These are phyloP conservation scores for Colostygia pectinataria DNA, from an alignment of 2,888 invertebrate genomes.

Conservation along the genomic window DNA sequence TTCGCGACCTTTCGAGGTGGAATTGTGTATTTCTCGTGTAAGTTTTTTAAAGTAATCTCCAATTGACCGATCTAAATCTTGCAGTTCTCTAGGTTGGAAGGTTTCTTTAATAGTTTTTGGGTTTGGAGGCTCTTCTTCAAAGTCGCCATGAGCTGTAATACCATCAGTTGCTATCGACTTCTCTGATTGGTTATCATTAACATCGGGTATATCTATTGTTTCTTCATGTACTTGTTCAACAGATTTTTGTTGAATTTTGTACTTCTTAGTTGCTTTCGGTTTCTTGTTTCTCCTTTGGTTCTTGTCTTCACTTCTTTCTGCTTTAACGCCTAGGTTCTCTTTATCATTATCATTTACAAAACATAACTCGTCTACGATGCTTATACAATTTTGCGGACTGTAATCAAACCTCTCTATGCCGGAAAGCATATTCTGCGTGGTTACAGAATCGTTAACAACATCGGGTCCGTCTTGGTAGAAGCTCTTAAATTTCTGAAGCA, in stretches of 20 bases:
- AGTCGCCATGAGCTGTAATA: slow-evolving; percentile 61
- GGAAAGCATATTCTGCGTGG: slow-evolving; percentile 55
- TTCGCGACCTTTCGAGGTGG: slow-evolving; percentile 18
- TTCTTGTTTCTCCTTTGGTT: slow-evolving; percentile 5
- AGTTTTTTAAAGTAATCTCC: slow-evolving; percentile 54
- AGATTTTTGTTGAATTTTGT: background rate
- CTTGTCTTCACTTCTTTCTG: background rate
- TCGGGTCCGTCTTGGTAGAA: slow-evolving; percentile 46
- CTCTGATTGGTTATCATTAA: slow-evolving; percentile 38
- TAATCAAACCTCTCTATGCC: slow-evolving; percentile 46
- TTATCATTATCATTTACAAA: slow-evolving; percentile 22
- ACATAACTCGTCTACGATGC: slow-evolving; percentile 39
- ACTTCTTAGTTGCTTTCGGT: slow-evolving; percentile 18
- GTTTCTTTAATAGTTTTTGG: slow-evolving; percentile 40
- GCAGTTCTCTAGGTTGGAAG: slow-evolving; percentile 49
- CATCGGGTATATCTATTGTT: slow-evolving; percentile 11
- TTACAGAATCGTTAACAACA: slow-evolving; percentile 45
- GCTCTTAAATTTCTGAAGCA: slow-evolving; percentile 55
- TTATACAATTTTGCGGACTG: slow-evolving; percentile 34
- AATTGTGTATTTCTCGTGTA: slow-evolving; percentile 39
- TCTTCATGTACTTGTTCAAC: background rate
- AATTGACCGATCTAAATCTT: slow-evolving; percentile 46
- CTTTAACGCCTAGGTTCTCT: slow-evolving; percentile 3
- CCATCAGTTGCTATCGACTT: slow-evolving; percentile 57
- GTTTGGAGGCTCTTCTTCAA: slow-evolving; percentile 56